Percentiles rank a stretch among this genome's conserved stretches.
phyloP scores from a whole-genome alignment of 2,797 vertebrate species.

The Molossus molossus region DNA sequence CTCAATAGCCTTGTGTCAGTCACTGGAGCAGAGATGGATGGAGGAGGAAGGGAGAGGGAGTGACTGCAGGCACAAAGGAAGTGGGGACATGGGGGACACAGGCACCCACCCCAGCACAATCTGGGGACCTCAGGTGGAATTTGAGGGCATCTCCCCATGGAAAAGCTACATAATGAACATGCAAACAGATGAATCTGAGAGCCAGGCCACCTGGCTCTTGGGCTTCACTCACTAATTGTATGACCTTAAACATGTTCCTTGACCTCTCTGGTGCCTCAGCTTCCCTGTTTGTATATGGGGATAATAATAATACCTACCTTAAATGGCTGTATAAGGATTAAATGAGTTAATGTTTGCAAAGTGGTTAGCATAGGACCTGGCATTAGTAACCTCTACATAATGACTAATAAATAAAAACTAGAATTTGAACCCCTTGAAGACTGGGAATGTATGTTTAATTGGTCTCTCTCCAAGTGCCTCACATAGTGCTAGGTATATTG shows the following conservation, averaged over 20 bases:
- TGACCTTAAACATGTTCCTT: conserved; percentile 23
- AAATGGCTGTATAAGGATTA: neutral
- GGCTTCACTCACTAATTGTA: neutral
- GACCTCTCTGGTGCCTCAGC: conserved; percentile 18
- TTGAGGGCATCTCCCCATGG: neutral
- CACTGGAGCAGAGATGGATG: neutral
- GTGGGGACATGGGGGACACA: neutral
- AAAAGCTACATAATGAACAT: neutral
- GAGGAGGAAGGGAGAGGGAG: neutral
- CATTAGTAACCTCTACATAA: neutral
- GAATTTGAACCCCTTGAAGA: neutral
- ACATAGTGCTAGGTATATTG: neutral
- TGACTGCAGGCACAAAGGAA: neutral
- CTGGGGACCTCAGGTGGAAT: neutral
- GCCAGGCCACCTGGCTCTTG: neutral
- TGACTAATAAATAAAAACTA: neutral
- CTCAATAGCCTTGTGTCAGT: neutral
- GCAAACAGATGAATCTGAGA: neutral
- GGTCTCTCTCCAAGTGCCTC: neutral
- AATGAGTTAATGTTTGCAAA: neutral
- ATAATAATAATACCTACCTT: conserved; percentile 4
- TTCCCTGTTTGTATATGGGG: neutral
- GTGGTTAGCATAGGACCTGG: neutral
- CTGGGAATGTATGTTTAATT: neutral
- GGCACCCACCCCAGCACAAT: neutral